phyloP scores from a whole-genome alignment of 2,888 invertebrate genomes.

The Spilosoma lubricipeda region DNA sequence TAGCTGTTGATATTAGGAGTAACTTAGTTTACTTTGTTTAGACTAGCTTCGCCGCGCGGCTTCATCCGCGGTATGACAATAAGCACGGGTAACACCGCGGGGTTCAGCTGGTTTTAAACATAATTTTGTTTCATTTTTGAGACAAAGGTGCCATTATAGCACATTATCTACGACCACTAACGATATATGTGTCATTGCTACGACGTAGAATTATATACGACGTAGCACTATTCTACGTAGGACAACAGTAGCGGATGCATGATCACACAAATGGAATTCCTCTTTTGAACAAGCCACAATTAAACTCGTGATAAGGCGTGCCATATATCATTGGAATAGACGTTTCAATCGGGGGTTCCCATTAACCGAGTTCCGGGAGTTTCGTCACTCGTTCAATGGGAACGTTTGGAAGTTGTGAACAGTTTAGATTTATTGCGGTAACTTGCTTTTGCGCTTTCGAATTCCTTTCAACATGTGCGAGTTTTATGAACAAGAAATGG shows the following conservation, averaged over 20 bases:
- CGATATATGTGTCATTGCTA: too few relatives aligned
- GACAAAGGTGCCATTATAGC: background rate
- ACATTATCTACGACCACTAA: background rate
- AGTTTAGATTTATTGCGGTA: slow-evolving; percentile 63
- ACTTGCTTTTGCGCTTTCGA: slow-evolving; percentile 56
- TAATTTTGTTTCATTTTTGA: too few relatives aligned
- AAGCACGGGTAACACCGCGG: too few relatives aligned
- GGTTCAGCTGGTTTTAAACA: too few relatives aligned
- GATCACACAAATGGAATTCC: slow-evolving; percentile 12
- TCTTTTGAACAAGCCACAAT: slow-evolving; percentile 33
- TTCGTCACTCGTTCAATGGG: slow-evolving; percentile 57
- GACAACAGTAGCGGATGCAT: background rate
- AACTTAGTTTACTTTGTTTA: too few relatives aligned
- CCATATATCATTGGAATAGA: slow-evolving; percentile 54
- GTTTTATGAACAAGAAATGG: slow-evolving; percentile 15
- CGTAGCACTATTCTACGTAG: background rate
- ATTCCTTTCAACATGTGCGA: slow-evolving; percentile 25
- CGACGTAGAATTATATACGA: background rate
- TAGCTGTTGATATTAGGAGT: too few relatives aligned
- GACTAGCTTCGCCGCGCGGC: too few relatives aligned
- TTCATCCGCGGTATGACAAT: too few relatives aligned
- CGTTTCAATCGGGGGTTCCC: slow-evolving; percentile 60
- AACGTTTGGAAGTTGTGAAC: slow-evolving; percentile 64
- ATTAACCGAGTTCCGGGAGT: slow-evolving; percentile 65
- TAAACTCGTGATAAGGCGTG: slow-evolving; percentile 21